Percentiles rank a stretch among this genome's conserved stretches.
phyloP scores from a whole-genome alignment of 2,888 invertebrate species.

The Amorpha juglandis region DNA sequence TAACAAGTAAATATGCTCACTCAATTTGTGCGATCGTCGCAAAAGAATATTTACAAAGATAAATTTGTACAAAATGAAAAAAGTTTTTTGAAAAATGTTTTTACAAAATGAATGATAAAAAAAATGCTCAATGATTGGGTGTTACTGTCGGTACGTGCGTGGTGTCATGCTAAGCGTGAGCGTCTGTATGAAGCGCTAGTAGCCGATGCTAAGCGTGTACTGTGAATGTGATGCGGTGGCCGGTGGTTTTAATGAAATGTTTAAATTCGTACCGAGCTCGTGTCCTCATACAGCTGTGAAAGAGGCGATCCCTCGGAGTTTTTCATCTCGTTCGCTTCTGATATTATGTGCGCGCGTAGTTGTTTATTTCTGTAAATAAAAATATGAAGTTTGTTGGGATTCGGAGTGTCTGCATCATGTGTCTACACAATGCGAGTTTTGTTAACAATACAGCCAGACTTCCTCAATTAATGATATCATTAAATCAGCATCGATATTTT shows the following conservation, averaged over 20 bases:
- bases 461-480: no score
- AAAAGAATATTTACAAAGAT: slow-evolving; percentile 35
- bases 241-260: slow-evolving; percentile 26
- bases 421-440: no score
- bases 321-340: slow-evolving; percentile 87
- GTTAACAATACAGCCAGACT: no score
- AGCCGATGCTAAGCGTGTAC: slow-evolving; percentile 58
- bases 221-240: slow-evolving; percentile 36
- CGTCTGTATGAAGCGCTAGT: slow-evolving; percentile 40
- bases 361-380: slow-evolving; percentile 87
- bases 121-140: slow-evolving; percentile 30
- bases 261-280: slow-evolving; percentile 68
- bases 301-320: slow-evolving; percentile 80
- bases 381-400: background rate
- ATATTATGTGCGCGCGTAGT: slow-evolving; percentile 88
- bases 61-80: slow-evolving; percentile 4
- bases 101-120: slow-evolving; percentile 29
- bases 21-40: slow-evolving; percentile 54
- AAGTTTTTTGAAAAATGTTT: background rate
- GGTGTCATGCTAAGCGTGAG: slow-evolving; percentile 55
- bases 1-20: slow-evolving; percentile 23
- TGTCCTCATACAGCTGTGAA: slow-evolving; percentile 82
- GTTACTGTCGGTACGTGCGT: slow-evolving; percentile 40
- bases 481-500: no score
- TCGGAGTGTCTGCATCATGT: no score